Percentiles rank a stretch among this genome's conserved stretches.
These are phyloP conservation scores for Hypotaenidia okinawae DNA, from an alignment of 2,797 vertebrate species.

Conservation along the genomic window DNA sequence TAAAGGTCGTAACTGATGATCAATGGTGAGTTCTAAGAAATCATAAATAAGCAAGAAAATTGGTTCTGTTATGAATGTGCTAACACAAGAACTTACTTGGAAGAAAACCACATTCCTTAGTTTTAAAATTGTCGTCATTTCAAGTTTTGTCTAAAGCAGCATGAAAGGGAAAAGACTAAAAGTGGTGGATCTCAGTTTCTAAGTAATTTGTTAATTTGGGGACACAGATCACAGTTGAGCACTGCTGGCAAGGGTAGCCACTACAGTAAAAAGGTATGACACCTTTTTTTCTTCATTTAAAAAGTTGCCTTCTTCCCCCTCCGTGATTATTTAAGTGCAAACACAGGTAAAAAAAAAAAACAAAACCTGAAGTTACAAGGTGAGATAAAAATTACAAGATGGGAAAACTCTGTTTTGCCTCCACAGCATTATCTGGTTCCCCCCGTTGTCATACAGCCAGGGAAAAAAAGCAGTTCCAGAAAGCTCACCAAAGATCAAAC, in stretches of 20 bases:
- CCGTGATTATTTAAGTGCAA: background rate
- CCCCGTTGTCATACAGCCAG: slow-evolving; percentile 74
- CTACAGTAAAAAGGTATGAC: background rate
- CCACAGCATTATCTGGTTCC: slow-evolving; percentile 68
- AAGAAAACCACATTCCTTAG: background rate
- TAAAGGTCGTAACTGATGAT: slow-evolving; percentile 19
- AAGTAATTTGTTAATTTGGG: background rate
- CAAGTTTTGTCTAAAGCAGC: background rate
- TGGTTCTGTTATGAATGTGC: background rate
- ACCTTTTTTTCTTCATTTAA: background rate
- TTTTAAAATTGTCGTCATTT: background rate
- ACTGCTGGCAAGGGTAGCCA: background rate
- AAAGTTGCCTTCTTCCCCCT: background rate
- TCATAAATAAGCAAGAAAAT: background rate
- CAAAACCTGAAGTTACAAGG: slow-evolving; percentile 16
- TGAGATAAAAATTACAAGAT: slow-evolving; percentile 47
- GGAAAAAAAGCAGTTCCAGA: slow-evolving; percentile 83
- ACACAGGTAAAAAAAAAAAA: slow-evolving; percentile 3
- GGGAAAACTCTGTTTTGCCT: slow-evolving; percentile 36
- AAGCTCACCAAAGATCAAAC: slow-evolving; percentile 90
- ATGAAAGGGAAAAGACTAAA: background rate
- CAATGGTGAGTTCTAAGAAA: background rate
- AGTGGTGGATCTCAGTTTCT: background rate
- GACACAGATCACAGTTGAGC: background rate
- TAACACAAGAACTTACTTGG: background rate